These are phyloP conservation scores for Alcedo atthis DNA, from an alignment of 2,797 vertebrate species.

Conservation along the genomic window DNA sequence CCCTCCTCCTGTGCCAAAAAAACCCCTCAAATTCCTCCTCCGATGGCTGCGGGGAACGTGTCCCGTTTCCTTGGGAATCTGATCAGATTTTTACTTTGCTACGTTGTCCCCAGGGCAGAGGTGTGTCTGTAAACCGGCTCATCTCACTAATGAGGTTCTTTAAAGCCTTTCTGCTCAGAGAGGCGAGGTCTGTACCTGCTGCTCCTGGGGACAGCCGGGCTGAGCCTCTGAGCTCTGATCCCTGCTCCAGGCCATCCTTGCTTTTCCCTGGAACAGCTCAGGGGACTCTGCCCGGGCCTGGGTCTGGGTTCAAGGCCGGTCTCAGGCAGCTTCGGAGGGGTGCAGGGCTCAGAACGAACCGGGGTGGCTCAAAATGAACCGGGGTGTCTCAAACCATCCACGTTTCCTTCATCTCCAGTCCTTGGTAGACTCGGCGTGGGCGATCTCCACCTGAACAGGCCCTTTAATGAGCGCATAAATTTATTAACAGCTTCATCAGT, in stretches of 20 bases:
- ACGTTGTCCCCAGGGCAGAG: background rate
- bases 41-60: background rate
- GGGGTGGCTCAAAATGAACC: no score
- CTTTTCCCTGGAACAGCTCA: background rate
- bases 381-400: background rate
- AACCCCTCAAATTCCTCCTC: background rate
- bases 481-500: background rate
- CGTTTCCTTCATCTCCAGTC: background rate
- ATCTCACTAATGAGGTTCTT: background rate
- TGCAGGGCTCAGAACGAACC: background rate
- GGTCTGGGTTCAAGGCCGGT: background rate
- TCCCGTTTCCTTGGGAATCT: rapidly evolving
- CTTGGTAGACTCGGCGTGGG: background rate
- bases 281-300: background rate
- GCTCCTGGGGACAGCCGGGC: rapidly evolving
- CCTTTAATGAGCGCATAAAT: background rate
- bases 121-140: background rate
- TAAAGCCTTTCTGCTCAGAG: background rate
- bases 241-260: background rate
- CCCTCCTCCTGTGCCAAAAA: background rate
- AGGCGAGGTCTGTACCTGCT: background rate
- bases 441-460: background rate
- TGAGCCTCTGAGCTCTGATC: background rate
- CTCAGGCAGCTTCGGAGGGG: background rate
- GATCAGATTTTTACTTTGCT: background rate